These are phyloP conservation scores for Chrysomela aeneicollis DNA, from an alignment of 2,888 invertebrate species.

Conservation along the genomic window DNA sequence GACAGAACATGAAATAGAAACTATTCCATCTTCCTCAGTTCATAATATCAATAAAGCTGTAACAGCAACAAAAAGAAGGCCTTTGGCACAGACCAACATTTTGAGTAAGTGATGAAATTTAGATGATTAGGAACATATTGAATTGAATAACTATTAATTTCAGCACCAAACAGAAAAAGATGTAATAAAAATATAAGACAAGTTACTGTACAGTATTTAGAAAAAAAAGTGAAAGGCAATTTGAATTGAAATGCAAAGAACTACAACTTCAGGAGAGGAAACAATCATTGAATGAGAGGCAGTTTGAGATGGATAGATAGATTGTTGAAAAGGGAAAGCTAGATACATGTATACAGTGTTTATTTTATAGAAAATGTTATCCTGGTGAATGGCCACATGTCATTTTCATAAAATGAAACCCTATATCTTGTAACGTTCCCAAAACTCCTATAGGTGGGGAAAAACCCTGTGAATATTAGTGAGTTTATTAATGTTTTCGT, in stretches of 20 bases:
- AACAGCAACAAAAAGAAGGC: constrained; percentile 5
- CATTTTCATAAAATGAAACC: too few relatives aligned
- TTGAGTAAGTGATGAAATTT: background rate
- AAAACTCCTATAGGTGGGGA: too few relatives aligned
- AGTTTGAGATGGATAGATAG: constrained; percentile 20
- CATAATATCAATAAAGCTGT: background rate
- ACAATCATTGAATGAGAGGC: constrained; percentile 14
- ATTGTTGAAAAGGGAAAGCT: background rate
- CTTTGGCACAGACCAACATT: constrained; percentile 6
- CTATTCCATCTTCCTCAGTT: background rate
- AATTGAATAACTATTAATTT: constrained; percentile 1
- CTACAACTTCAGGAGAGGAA: constrained; percentile 21
- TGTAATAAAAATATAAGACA: background rate
- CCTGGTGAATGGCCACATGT: too few relatives aligned
- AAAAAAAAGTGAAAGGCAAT: constrained; percentile 17
- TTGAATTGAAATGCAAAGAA: constrained; percentile 20
- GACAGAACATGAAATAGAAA: constrained; percentile 8
- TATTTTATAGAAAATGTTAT: background rate
- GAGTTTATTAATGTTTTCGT: too few relatives aligned
- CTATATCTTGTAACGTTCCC: too few relatives aligned
- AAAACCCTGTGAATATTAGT: too few relatives aligned
- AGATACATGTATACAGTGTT: background rate
- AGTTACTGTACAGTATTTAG: constrained; percentile 11
- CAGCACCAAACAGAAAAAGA: constrained; percentile 16
- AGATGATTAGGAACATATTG: background rate